Evolutionary conservation across 2,888 invertebrate species (phyloP), one percentile per base, ranked within the genome.

Genomic region (Drosophila meridiana): DNA sequence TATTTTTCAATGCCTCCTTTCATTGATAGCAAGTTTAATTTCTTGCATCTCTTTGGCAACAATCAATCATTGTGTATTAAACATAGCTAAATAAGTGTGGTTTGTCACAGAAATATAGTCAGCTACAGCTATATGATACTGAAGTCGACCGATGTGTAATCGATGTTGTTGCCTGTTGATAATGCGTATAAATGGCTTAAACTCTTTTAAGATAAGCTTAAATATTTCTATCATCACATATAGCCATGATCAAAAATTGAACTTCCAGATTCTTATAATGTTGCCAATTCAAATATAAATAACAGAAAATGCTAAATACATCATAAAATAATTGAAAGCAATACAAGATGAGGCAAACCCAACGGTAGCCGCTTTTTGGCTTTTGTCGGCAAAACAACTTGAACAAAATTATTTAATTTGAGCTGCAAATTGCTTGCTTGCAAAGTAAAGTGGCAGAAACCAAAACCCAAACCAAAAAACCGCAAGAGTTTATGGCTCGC

Each of bases 341-440:
- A 57, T 55, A 28, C 58, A 42, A 28, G 36, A 32, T 55, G 50
- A 65, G 71, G 59, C 76, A 74, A 71, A 78, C 67, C 62, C 61
- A 80, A 80, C 81, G 71, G 81, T 80, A 80, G 80, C 81, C 62
- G 52, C 34, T 62, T 62, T 64, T n/a, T 30, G 55, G 48, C 79
- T 79, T 66, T 72, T 76, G 79, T 68, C 79, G 76, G 78, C 78
- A 74, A 63, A 57, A 59, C 56, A 55, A 73, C 82, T 78, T 80
- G 74, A 80, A 79, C 73, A 80, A 87, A 79, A 83, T 83, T 82
- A 68, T 85, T 87, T 73, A 81, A 82, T 80, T 85, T 85, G 62
- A 72, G 60, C 59, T 52, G 69, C 64, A 78, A 78, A 78, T 75
- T 78, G 78, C 67, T 62, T 66, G 71, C 62, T 64, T 68, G 71